Evolutionary conservation across 1,140 invertebrate species (phyloP).

Genomic region (Drosophila triauraria): DNA sequence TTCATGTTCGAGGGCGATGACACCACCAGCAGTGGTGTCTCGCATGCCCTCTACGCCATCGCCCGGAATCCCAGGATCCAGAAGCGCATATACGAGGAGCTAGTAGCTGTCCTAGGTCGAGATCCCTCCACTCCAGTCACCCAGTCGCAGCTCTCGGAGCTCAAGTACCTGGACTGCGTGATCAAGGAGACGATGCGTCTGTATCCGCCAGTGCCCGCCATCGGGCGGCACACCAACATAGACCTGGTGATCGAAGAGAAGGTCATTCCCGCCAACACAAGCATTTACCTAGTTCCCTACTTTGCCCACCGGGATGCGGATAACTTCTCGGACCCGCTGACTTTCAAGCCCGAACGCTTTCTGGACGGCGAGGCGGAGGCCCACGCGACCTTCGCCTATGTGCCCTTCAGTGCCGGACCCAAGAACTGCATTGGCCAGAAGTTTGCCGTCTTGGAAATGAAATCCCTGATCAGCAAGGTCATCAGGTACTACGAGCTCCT

Average conservation of each 20-base stretch:
- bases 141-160: slow-evolving; percentile 81
- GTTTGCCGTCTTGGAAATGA: slow-evolving; percentile 92
- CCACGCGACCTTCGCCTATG: slow-evolving; percentile 86
- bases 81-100: slow-evolving; percentile 86
- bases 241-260: slow-evolving; percentile 64
- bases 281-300: slow-evolving; percentile 79
- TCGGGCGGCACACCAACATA: slow-evolving; percentile 85
- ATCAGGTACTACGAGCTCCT: slow-evolving; percentile 87
- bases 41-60: slow-evolving; percentile 62
- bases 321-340: slow-evolving; percentile 63
- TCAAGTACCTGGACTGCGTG: slow-evolving; percentile 87
- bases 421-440: slow-evolving; percentile 90
- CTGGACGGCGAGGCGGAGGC: slow-evolving; percentile 70
- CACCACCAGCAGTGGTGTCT: slow-evolving; percentile 70
- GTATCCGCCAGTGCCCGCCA: slow-evolving; percentile 87
- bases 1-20: slow-evolving; percentile 90
- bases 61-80: slow-evolving; percentile 82
- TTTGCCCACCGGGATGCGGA: slow-evolving; percentile 66
- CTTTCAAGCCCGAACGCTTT: slow-evolving; percentile 89
- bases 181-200: slow-evolving; percentile 86
- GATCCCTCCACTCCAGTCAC: slow-evolving; percentile 78
- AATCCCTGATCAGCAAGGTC: slow-evolving; percentile 88
- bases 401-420: slow-evolving; percentile 89
- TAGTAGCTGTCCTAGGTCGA: slow-evolving; percentile 86
- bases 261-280: slow-evolving; percentile 58